phyloP scores from a whole-genome alignment of 2,113 vertebrate species.

The Orientallactaga bullata region DNA sequence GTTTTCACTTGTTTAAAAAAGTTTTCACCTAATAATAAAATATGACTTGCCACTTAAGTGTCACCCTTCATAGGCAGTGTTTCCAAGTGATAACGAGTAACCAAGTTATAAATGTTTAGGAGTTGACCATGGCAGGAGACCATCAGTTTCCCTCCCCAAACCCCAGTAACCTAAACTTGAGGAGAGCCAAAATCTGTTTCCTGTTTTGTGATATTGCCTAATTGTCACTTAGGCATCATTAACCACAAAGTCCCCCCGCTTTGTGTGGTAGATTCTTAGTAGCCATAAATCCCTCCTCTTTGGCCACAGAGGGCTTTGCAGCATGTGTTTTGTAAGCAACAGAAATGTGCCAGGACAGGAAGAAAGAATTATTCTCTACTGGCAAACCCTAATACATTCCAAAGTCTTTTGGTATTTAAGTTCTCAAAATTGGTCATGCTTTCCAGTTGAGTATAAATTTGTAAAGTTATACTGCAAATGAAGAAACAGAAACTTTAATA shows the following conservation, averaged over 20 bases:
- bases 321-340: slow-evolving; percentile 7
- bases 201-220: slow-evolving; percentile 55
- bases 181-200: slow-evolving; percentile 66
- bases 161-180: slow-evolving; percentile 61
- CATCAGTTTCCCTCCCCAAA: slow-evolving; percentile 66
- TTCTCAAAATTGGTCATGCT: background rate
- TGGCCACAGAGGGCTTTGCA: background rate
- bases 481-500: background rate
- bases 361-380: background rate
- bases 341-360: background rate
- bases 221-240: slow-evolving; percentile 58
- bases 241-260: slow-evolving; percentile 55
- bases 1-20: slow-evolving; percentile 70
- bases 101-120: slow-evolving; percentile 69
- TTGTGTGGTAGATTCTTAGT: slow-evolving; percentile 15
- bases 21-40: slow-evolving; percentile 71
- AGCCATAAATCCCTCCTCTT: slow-evolving; percentile 64
- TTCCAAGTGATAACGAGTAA: slow-evolving; percentile 69
- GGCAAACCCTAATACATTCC: background rate
- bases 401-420: background rate
- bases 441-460: slow-evolving; percentile 25
- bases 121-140: slow-evolving; percentile 58
- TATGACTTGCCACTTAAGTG: slow-evolving; percentile 65
- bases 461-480: background rate
- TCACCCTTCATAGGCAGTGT: slow-evolving; percentile 60